Evolutionary conservation across 2,797 vertebrate species (phyloP).

Genomic region (Spinus olivaceus): DNA sequence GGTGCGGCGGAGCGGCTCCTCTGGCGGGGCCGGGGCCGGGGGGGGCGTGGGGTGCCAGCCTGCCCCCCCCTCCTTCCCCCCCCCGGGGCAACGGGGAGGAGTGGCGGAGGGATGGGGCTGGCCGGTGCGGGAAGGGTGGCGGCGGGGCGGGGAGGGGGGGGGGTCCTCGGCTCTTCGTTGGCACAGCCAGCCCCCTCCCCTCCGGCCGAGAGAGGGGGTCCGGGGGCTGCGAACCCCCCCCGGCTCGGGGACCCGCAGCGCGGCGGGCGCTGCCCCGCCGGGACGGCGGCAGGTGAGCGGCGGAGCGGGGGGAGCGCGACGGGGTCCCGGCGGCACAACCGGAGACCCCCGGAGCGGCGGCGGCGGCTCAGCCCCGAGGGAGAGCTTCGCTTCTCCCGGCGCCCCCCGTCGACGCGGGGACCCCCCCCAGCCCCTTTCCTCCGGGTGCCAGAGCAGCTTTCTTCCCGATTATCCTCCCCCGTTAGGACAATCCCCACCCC

Average conservation of each 20-base stretch:
- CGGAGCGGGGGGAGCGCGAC: background rate
- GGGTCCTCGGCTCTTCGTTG: background rate
- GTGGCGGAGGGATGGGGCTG: background rate
- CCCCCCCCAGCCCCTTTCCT: background rate
- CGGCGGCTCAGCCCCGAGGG: background rate
- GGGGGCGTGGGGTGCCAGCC: background rate
- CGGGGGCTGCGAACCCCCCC: background rate
- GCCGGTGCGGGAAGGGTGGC: background rate
- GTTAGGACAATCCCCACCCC: slow-evolving; percentile 46
- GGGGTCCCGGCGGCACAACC: background rate
- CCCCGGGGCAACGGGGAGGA: background rate
- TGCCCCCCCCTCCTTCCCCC: background rate
- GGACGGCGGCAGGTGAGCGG: background rate
- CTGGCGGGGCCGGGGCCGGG: background rate
- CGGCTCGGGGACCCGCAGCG: background rate
- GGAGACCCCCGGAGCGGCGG: background rate
- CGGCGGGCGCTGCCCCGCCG: background rate
- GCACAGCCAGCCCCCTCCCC: background rate
- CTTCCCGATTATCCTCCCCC: slow-evolving; percentile 65
- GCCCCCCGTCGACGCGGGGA: background rate
- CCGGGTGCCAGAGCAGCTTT: slow-evolving; percentile 9
- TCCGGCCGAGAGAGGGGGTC: background rate
- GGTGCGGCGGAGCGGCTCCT: slow-evolving; percentile 5
- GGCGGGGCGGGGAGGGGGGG: background rate
- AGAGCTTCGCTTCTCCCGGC: background rate